phyloP scores from a whole-genome alignment of 2,113 vertebrate genomes.

The Chloebia gouldiae region DNA sequence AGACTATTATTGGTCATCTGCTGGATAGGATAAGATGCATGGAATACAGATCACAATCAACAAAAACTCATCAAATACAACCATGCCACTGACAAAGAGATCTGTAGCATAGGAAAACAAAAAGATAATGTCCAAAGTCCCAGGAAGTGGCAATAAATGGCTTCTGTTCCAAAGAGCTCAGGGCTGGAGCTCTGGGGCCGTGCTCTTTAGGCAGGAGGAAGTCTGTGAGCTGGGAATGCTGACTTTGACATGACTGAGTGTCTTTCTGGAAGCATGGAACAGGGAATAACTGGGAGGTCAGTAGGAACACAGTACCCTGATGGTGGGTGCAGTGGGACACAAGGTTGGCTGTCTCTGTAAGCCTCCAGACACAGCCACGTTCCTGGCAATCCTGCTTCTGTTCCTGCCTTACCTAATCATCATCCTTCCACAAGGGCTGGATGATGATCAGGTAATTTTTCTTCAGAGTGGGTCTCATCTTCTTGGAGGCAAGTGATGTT shows the following conservation, averaged over 20 bases:
- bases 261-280: background rate
- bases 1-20: background rate
- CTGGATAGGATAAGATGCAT: background rate
- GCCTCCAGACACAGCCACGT: background rate
- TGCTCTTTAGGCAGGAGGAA: background rate
- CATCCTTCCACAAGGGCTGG: too few species aligned
- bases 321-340: background rate
- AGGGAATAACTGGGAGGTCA: background rate
- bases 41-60: background rate
- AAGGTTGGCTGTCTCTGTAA: background rate
- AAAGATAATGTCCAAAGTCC: too few species aligned
- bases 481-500: background rate
- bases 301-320: background rate
- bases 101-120: rapidly evolving
- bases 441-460: background rate
- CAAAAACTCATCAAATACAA: background rate
- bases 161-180: too few species aligned
- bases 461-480: background rate
- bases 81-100: background rate
- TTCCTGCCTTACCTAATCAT: background rate
- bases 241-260: background rate
- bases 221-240: background rate
- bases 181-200: background rate
- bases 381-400: background rate
- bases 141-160: background rate